Evolutionary conservation across 2,113 vertebrate genomes (phyloP).

Genomic region (Typhlomys cinereus): DNA sequence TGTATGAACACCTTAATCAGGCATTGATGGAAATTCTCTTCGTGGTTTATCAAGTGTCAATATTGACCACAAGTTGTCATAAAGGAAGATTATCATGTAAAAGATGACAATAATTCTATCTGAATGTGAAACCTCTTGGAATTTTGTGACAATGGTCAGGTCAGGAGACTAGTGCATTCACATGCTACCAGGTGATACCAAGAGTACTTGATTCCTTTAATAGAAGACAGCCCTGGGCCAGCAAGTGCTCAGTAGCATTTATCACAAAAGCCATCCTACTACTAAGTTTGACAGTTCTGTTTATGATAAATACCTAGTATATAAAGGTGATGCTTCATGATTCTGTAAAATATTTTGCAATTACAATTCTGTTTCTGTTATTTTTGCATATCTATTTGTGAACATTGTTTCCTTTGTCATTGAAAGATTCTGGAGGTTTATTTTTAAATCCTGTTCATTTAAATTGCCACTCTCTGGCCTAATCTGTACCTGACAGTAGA

Average conservation of each 20-base stretch:
- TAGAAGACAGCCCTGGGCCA: not conserved
- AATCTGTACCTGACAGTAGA: not conserved
- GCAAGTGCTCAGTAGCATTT: not conserved
- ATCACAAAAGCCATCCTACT: not conserved
- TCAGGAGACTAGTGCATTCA: not conserved
- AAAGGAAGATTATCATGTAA: not conserved
- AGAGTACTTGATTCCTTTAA: not conserved
- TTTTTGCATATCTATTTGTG: not conserved
- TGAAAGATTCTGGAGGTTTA: not conserved
- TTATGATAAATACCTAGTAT: not conserved
- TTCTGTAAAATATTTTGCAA: not conserved
- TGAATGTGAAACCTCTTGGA: not conserved
- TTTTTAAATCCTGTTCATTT: conserved; percentile 33
- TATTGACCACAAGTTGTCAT: no score
- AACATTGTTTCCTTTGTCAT: conserved; percentile 24
- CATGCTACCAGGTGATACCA: not conserved
- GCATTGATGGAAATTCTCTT: not conserved
- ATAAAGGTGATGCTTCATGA: not conserved
- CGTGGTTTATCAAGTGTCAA: no score
- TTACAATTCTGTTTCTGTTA: not conserved
- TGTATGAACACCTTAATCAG: not conserved
- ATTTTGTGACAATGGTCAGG: not conserved
- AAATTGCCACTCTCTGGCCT: not conserved
- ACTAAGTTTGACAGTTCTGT: not conserved
- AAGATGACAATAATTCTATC: not conserved